These are phyloP conservation scores for Acleris sparsana DNA, from an alignment of 2,888 invertebrate genomes.

Conservation along the genomic window DNA sequence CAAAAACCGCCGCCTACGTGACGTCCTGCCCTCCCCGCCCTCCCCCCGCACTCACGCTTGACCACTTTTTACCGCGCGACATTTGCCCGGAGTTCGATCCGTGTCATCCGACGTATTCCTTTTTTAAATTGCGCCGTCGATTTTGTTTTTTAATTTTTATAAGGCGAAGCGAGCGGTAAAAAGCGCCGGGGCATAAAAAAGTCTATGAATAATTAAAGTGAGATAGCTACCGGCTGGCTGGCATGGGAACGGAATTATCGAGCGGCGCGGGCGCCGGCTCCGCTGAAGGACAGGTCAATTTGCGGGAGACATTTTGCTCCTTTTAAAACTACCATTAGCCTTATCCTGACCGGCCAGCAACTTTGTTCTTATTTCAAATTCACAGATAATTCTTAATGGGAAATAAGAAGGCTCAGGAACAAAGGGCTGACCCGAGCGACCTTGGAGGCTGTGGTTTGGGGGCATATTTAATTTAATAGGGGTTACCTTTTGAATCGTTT, in stretches of 20 bases:
- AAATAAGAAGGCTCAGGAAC: conserved; percentile 45
- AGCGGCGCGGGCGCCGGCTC: conserved; percentile 61
- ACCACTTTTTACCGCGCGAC: conserved; percentile 83
- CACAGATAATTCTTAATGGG: conserved; percentile 29
- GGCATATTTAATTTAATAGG: conserved; percentile 80
- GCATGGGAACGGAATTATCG: conserved; percentile 81
- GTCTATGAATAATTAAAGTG: conserved; percentile 83
- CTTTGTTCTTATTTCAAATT: conserved; percentile 29
- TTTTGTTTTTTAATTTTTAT: conserved; percentile 80
- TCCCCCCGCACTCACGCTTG: conserved; percentile 56
- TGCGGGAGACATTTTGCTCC: conserved; percentile 70
- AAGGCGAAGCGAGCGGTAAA: conserved; percentile 76
- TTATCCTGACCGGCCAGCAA: conserved; percentile 47
- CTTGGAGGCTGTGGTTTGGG: conserved; percentile 70
- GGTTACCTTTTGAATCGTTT: conserved; percentile 71
- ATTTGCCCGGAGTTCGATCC: conserved; percentile 84
- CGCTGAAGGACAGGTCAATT: conserved; percentile 81
- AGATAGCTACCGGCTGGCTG: conserved; percentile 78
- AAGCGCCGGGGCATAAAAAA: conserved; percentile 79
- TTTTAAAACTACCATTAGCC: conserved; percentile 60
- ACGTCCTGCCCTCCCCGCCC: conserved; percentile 69
- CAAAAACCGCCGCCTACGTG: conserved; percentile 83
- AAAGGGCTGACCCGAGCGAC: conserved; percentile 61
- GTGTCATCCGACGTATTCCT: conserved; percentile 83
- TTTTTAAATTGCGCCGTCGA: conserved; percentile 81